Evolutionary conservation across 2,888 invertebrate species (phyloP), one percentile per base, ranked within the genome.

Genomic region (Scaptomyza flava): DNA sequence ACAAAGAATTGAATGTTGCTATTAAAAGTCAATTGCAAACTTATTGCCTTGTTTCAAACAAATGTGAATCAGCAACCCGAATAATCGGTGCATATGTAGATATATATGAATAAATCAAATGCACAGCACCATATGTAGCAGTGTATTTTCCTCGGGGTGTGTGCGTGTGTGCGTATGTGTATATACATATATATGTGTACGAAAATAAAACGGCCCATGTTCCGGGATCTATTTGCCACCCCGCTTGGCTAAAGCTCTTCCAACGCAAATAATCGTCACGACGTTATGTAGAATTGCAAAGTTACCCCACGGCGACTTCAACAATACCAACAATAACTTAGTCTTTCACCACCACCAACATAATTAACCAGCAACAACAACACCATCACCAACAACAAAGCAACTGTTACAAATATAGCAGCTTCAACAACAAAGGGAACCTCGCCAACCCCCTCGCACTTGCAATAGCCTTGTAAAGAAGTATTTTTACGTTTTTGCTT

Each of bases 361-460:
- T 43, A 42, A 48, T 41, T 50, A 52, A 57, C 20, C 38, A 66
- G 31, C 67, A 66, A 17, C 47, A 73, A 48, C 58, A 47, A 36
- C 63, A 67, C 46, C 61, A 27, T 27, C 5, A 67, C 34, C 66
- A 75, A 17, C 58, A 70, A 62, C 36, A 65, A 63, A 73, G 38
- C 69, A 84, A 80, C 71, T 75, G 81, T 72, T 78, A 81, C 79
- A 81, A 81, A 71, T 70, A 75, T 65, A 74, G 62, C 62, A 72
- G 48, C 58, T 61, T 36, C 63, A 54, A 58, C 43, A 53, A 52
- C 41, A 65, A 56, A 64, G 54, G 63, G 9, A 38, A 20, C 70
- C 65, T 70, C 77, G 57, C 71, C 84, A 75, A 81, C 76, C 80
- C 83, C 81, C 70, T 70, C 52, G 53, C 43, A 60, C 43, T 41